A percentile compares a stretch with the other conserved stretches of the same genome.
phyloP scores from a whole-genome alignment of 35 echinoderm and acorn worm species.

The Apostichopus japonicus region DNA sequence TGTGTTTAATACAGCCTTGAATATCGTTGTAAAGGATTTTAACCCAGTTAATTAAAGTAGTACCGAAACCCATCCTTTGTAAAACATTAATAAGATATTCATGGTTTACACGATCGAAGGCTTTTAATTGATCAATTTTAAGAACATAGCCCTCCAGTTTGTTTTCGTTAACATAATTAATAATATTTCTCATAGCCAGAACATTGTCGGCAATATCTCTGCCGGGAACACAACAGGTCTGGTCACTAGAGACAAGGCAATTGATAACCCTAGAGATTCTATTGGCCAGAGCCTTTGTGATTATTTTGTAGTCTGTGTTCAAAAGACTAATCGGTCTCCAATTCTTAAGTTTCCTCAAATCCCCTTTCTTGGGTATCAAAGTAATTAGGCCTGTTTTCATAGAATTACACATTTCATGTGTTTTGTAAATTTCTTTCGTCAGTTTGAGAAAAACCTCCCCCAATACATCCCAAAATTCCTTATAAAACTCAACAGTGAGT shows the following conservation, averaged over 20 bases:
- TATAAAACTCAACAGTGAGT: conserved; percentile 47
- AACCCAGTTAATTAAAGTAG: conserved; percentile 55
- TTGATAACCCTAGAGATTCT: conserved; percentile 54
- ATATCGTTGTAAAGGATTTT: conserved; percentile 29
- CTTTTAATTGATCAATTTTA: conserved; percentile 67
- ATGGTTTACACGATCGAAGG: conserved; percentile 63
- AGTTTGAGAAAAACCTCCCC: conserved; percentile 11
- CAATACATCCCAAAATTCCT: conserved; percentile 32
- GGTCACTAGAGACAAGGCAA: conserved; percentile 51
- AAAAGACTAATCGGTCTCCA: conserved; percentile 59
- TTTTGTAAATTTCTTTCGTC: neutral
- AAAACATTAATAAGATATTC: conserved; percentile 48
- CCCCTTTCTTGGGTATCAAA: conserved; percentile 17
- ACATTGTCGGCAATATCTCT: conserved; percentile 68
- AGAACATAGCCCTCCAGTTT: conserved; percentile 16
- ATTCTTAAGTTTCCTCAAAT: conserved; percentile 7
- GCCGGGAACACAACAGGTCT: conserved; percentile 70
- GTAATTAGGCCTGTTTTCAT: conserved; percentile 22
- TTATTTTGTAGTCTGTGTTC: conserved; percentile 57
- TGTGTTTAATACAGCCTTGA: conserved; percentile 25
- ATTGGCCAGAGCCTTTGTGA: conserved; percentile 28
- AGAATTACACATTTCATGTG: neutral
- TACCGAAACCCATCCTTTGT: conserved; percentile 56
- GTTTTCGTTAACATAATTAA: conserved; percentile 36
- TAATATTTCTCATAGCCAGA: conserved; percentile 43